Evolutionary conservation across 2,113 vertebrate genomes (phyloP).

Genomic region (Hemiscyllium ocellatum): DNA sequence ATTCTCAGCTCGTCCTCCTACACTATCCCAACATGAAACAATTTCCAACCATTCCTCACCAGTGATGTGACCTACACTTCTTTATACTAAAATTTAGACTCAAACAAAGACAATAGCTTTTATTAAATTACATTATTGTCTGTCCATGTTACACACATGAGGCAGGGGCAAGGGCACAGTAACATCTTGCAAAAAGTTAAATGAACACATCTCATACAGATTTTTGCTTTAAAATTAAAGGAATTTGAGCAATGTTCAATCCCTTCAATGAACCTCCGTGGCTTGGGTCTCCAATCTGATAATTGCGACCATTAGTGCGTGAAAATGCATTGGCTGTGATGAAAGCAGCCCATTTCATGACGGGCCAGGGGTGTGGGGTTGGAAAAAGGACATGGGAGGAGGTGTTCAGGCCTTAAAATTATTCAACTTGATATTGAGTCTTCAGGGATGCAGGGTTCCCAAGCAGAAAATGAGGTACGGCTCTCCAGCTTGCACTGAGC

Average conservation of each 20-base stretch:
- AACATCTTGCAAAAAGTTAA: neutral
- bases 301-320: too few relatives aligned
- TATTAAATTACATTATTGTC: neutral
- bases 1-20: too few relatives aligned
- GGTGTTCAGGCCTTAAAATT: too few relatives aligned
- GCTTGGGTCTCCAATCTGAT: too few relatives aligned
- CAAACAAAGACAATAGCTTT: neutral
- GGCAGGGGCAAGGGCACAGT: neutral
- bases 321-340: too few relatives aligned
- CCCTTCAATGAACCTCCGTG: neutral
- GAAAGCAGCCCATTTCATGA: too few relatives aligned
- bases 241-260: neutral
- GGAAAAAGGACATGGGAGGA: too few relatives aligned
- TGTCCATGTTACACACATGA: neutral
- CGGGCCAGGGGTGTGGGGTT: too few relatives aligned
- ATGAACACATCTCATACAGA: neutral
- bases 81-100: neutral
- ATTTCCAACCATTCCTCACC: neutral
- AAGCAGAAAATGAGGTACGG: too few relatives aligned
- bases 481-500: too few relatives aligned
- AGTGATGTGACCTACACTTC: neutral
- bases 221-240: neutral
- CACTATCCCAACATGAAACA: neutral
- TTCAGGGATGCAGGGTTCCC: too few relatives aligned
- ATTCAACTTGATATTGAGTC: too few relatives aligned